Base-by-base conservation (phyloP, 2,113 vertebrate genomes). In the Seriola rivoliana region DNA sequence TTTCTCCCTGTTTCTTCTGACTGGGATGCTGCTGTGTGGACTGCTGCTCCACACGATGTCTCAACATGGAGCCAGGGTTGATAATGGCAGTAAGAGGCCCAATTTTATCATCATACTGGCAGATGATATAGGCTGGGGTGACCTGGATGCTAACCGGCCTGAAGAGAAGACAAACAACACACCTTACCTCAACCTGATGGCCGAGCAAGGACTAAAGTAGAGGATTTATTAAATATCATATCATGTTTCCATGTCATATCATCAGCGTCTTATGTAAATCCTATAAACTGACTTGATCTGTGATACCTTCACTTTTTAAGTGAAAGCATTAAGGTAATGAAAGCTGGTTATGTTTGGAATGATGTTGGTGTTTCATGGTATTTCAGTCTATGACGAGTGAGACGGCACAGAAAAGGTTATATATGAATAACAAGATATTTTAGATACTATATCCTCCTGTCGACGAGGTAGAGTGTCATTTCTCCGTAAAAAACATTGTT, bases 81-180 rank as follows among this genome's bases (percentile, higher is more conserved):
- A 89, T 14, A 64, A 25, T 16, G 19, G 55, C 5, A 54, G 9
- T 10, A 59, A 40, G 25, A 94, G 68, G 81, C 97, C 97, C 8
- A 99, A 97, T 90, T 97, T 99, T 64, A 96, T 99, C 1, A 77
- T 99, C 82, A 94, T 99, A 84, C 90, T 99, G 89, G 97, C 98
- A 0, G 98, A 99, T 85, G 98, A 99, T 71, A 94, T 99, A 57
- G 98, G 98, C 29, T 99, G 98, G 98, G 98, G 96, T 8, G 98
- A 99, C 71, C 94, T 99, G 72, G 97, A 97, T 7, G 94, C 92
- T 38, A 98, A 98, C 92, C 93, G 93, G 94, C 93, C 91, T 0
- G 91, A 91, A 38, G 2, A 8, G 58, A 94, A 89, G 0, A 34
- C 74, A 38, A 93, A 90, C 74, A 95, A 96, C 62, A 99, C 97